Conservation (phyloP, 92 coral and sea anemone genomes). For the Diadumene lineata region DNA sequence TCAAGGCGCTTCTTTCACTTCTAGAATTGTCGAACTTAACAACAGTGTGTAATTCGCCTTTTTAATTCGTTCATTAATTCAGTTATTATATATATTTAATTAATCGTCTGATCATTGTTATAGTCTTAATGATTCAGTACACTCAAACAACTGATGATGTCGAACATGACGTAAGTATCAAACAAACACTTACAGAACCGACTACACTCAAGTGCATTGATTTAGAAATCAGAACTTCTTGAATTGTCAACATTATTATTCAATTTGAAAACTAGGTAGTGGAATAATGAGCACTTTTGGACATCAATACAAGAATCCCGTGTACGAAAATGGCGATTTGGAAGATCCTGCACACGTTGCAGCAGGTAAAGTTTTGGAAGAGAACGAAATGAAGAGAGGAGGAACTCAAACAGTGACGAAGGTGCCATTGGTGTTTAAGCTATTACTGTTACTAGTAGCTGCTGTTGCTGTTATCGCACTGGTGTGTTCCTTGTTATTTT, state of each 20-base stretch:
- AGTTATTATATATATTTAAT: no score
- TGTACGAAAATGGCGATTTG: not conserved
- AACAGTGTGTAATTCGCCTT: no score
- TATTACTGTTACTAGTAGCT: constrained; percentile 4
- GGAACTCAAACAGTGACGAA: not conserved
- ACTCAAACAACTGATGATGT: not conserved
- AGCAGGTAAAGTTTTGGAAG: constrained; percentile 28
- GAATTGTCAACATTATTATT: no score
- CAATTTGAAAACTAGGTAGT: no score
- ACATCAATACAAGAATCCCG: constrained; percentile 10
- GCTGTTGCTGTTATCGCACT: constrained; percentile 8
- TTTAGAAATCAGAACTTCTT: no score
- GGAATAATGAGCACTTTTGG: constrained; percentile 21
- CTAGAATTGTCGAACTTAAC: no score
- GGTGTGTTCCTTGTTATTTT: not conserved
- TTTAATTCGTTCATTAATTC: no score
- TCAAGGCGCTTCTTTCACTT: no score
- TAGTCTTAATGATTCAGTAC: not conserved
- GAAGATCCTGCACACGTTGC: constrained; percentile 18
- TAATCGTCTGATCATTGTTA: not conserved
- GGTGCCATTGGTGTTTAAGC: constrained; percentile 3
- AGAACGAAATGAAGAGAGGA: not conserved
- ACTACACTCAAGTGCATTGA: no score
- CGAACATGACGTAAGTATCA: not conserved
- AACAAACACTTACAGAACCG: not conserved